A percentile compares a stretch with the other conserved stretches of the same genome.
Conservation (phyloP, 2,113 vertebrate genomes). For the Dicrurus megarhynchus region DNA sequence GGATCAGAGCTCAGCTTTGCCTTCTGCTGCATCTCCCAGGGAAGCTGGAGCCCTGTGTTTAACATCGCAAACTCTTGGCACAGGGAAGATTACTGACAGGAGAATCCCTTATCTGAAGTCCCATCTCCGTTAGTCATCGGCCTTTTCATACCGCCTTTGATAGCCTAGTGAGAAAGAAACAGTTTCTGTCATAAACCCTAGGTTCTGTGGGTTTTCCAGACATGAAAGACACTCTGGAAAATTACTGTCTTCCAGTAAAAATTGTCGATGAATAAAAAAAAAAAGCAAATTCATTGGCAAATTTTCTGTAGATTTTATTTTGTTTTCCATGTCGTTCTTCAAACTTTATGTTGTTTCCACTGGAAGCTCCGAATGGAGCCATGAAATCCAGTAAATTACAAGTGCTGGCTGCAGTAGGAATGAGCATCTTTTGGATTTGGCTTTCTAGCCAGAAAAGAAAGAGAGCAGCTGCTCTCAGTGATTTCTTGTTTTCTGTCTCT, state of each 20-base stretch:
- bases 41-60: not conserved
- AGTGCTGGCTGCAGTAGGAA: not conserved
- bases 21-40: not conserved
- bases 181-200: not conserved
- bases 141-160: not conserved
- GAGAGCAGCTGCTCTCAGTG: conserved; percentile 26
- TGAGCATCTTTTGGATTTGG: not conserved
- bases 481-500: conserved; percentile 15
- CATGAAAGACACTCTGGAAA: conserved; percentile 16
- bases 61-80: not conserved
- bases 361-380: not conserved
- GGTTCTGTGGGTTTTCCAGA: conserved; percentile 34
- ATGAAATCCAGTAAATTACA: conserved; percentile 19
- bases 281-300: not conserved
- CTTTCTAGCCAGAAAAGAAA: conserved; percentile 25
- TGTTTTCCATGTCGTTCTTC: not conserved
- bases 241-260: conserved; percentile 33
- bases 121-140: conserved; percentile 41
- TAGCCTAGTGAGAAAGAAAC: conserved; percentile 26
- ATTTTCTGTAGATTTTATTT: conserved; percentile 13
- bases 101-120: conserved; percentile 18
- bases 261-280: not conserved
- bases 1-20: not conserved
- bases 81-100: not conserved
- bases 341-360: conserved; percentile 2